Evolutionary conservation across 2,888 invertebrate species (phyloP), one percentile per base, ranked within the genome.

Genomic region (Eueremaeus valkanovi): DNA sequence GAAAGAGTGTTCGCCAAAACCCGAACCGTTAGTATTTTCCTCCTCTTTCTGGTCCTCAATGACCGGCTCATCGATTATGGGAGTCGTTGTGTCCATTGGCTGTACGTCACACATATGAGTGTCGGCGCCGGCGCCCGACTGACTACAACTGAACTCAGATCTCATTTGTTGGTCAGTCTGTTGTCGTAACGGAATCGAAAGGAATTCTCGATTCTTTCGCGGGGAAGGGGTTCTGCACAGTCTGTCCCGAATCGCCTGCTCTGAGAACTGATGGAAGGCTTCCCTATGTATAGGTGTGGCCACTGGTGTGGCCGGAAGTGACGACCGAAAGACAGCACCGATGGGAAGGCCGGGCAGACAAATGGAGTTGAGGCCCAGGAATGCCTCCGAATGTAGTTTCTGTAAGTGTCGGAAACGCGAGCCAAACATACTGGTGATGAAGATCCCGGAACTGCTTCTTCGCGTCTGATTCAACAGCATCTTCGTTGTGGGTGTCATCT

Each of bases 201-300:
- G 77, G 66, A 80, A 79, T 75, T 76, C 74, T 29, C 79, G 76
- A 76, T 78, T 78, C 76, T 80, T 79, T 75, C 80, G 77, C 76
- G 80, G 80, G 73, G 80, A 80, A 66, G 80, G 80, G 21, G 80
- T 80, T 74, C 78, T 78, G 75, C 80, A 80, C 21, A 80, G 78
- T 73, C 80, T 75, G 73, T 80, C 80, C 21, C 79, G 75, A n/a
- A 80, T 72, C 55, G 79, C 77, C 75, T 79, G 78, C 73, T 80
- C 80, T 42, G 80, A 78, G 73, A 80, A 80, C 42, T 78, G 76
- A 70, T 78, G 78, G 76, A 79, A 78, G 9, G 70, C 42, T 70
- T 79, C 80, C 49, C 79, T 58, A 58, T 76, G 68, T 21, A 80
- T 77, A 5, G 80, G 80, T 6, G 80, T 80, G 1, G 79, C 79